These are phyloP conservation scores for Pollimyrus isidori DNA, from an alignment of 2,113 vertebrate genomes.

Conservation along the genomic window DNA sequence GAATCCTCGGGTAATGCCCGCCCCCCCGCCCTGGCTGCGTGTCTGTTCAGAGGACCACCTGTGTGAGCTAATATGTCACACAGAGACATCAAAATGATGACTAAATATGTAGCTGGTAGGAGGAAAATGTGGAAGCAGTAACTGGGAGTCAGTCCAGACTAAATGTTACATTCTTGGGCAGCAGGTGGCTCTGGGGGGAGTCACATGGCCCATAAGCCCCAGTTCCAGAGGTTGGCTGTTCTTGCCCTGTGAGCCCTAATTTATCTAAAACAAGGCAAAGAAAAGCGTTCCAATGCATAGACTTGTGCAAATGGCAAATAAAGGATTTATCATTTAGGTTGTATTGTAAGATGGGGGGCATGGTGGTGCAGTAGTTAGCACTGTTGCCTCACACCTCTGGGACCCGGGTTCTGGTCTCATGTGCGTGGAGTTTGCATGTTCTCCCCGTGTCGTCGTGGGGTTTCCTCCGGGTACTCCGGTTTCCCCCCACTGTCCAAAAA, in stretches of 20 bases:
- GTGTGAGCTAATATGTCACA: neutral
- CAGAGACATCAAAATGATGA: neutral
- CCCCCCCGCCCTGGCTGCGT: neutral
- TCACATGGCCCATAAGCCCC: neutral
- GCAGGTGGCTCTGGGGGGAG: neutral
- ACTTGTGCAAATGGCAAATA: neutral
- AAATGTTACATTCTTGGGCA: neutral
- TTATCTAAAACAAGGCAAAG: neutral
- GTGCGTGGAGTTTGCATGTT: too few relatives aligned
- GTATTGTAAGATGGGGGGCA: neutral
- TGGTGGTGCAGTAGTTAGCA: too few relatives aligned
- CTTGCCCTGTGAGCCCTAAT: neutral
- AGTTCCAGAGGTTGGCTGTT: neutral
- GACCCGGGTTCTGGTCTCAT: too few relatives aligned
- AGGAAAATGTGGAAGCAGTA: neutral
- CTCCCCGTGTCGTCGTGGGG: too few relatives aligned
- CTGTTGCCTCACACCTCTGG: too few relatives aligned
- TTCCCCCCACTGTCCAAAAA: too few relatives aligned
- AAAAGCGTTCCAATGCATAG: neutral
- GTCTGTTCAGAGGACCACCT: neutral
- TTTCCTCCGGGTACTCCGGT: too few relatives aligned
- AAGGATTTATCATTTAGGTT: neutral
- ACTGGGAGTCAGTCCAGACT: neutral
- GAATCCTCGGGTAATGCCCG: constrained; percentile 79
- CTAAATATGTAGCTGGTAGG: neutral